These are phyloP conservation scores for Caenorhabditis angaria DNA, from an alignment of 2,888 invertebrate genomes.

Conservation along the genomic window DNA sequence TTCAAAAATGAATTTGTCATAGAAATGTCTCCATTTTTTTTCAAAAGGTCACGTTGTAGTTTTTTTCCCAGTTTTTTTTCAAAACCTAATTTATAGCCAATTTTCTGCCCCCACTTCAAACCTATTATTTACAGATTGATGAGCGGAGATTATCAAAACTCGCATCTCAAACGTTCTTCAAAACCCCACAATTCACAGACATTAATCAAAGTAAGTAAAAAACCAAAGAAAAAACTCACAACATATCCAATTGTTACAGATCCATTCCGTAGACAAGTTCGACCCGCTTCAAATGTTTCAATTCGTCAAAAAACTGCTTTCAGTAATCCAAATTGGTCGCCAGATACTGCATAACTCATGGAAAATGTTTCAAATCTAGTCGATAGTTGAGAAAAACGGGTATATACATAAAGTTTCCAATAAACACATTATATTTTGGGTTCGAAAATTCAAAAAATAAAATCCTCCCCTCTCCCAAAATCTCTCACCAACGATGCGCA, in stretches of 20 bases:
- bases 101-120: too few species aligned
- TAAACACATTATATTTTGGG: too few species aligned
- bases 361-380: not conserved
- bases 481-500: too few species aligned
- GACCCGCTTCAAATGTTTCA: slow-evolving; percentile 23
- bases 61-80: too few species aligned
- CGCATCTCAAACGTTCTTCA: slow-evolving; percentile 52
- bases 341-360: slow-evolving; percentile 12
- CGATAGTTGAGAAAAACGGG: too few species aligned
- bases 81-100: not conserved
- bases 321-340: slow-evolving; percentile 37
- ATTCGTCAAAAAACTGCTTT: slow-evolving; percentile 24
- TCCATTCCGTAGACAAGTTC: slow-evolving; percentile 29
- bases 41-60: too few species aligned
- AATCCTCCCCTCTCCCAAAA: too few species aligned
- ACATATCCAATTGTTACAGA: slow-evolving; percentile 15
- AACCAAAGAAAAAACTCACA: not conserved
- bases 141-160: slow-evolving; percentile 45
- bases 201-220: slow-evolving; percentile 17
- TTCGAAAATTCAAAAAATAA: too few species aligned
- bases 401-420: too few species aligned
- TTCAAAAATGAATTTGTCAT: too few species aligned
- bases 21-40: too few species aligned
- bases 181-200: slow-evolving; percentile 36
- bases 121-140: slow-evolving; percentile 42